These are phyloP conservation scores for Melanotaenia trifasciata DNA, from an alignment of 2,797 vertebrate genomes.

Conservation along the genomic window DNA sequence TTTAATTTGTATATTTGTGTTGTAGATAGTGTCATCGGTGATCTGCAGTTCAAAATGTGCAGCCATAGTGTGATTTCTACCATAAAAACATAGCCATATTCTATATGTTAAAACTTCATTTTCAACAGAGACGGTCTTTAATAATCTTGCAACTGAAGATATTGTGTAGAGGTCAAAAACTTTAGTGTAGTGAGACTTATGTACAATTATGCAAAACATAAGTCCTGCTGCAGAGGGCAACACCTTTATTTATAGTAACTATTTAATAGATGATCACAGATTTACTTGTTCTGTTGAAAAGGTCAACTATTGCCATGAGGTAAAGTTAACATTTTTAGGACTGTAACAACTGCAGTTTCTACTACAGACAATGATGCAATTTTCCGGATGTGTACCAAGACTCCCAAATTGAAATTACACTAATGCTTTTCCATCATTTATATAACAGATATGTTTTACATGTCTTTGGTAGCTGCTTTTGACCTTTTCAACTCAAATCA, in stretches of 20 bases:
- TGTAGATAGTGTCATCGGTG: not conserved
- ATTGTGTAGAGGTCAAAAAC: not conserved
- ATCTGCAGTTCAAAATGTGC: not conserved
- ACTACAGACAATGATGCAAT: not conserved
- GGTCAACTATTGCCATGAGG: not conserved
- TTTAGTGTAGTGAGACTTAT: not conserved
- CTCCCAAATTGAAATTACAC: not conserved
- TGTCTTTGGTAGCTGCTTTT: not conserved
- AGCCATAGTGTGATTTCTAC: not conserved
- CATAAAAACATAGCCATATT: not conserved
- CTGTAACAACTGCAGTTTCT: not conserved
- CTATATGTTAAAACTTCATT: not conserved
- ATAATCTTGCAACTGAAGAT: not conserved
- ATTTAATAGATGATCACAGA: not conserved
- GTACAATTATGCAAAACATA: not conserved
- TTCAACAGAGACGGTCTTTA: not conserved
- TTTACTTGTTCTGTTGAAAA: not conserved
- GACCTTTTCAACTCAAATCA: constrained; percentile 4
- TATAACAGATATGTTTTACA: not conserved
- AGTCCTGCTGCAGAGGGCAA: not conserved
- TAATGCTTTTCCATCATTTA: not conserved
- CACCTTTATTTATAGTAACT: not conserved
- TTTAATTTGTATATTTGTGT: too few relatives aligned
- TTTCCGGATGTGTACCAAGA: not conserved
- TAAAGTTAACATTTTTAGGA: not conserved